phyloP scores from a whole-genome alignment of 1,140 invertebrate species.

The Caenorhabditis elegans region WBcel235 BX284606.5:10093501-10094000 shows the following conservation, averaged over 20 bases:
- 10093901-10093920: not conserved
- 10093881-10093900: slow-evolving; percentile 7
- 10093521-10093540: slow-evolving; percentile 22
- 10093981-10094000: no score
- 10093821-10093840: not conserved
- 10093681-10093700: not conserved
- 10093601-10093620: not conserved
- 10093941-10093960: no score
- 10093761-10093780: not conserved
- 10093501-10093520: not conserved
- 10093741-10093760: not conserved
- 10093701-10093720: not conserved
- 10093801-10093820: not conserved
- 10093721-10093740: not conserved
- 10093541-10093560: slow-evolving; percentile 1
- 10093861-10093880: not conserved
- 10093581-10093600: not conserved
- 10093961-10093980: no score
- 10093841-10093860: not conserved
- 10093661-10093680: no score
- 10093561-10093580: slow-evolving; percentile 12
- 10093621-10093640: no score
- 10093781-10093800: not conserved
- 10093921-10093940: not conserved
- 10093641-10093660: no score